A percentile compares a stretch with the other conserved stretches of the same genome.
Evolutionary conservation across 2,113 vertebrate species (phyloP).

Genomic region (Siniperca knerii): DNA sequence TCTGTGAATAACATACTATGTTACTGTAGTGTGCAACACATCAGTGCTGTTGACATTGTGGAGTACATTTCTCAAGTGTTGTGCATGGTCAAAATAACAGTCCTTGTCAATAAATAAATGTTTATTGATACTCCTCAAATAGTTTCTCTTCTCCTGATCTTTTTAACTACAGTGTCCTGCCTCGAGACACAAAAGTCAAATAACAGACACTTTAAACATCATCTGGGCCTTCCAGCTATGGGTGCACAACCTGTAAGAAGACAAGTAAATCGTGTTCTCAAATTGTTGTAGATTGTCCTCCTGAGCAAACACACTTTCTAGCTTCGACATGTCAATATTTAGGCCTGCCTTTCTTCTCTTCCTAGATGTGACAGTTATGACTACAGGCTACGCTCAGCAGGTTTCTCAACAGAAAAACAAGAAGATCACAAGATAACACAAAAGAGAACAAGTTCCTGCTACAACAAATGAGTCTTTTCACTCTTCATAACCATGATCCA

Average conservation of each 20-base stretch:
- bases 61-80: conserved; percentile 38
- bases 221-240: conserved; percentile 10
- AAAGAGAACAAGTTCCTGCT: conserved; percentile 46
- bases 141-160: conserved; percentile 8
- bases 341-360: conserved; percentile 8
- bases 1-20: conserved; percentile 27
- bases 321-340: conserved; percentile 40
- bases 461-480: conserved; percentile 24
- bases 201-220: conserved; percentile 31
- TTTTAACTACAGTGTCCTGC: conserved; percentile 6
- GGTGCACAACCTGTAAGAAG: conserved; percentile 4
- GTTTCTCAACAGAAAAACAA: conserved; percentile 61
- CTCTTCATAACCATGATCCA: conserved; percentile 20
- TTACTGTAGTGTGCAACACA: conserved; percentile 14
- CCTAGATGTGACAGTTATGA: conserved; percentile 61
- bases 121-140: conserved; percentile 73
- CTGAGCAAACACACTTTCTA: conserved; percentile 42
- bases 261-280: conserved; percentile 10
- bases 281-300: background rate
- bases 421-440: conserved; percentile 54
- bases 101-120: conserved; percentile 80
- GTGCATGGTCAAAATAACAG: conserved; percentile 64
- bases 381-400: conserved; percentile 58
- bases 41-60: conserved; percentile 28
- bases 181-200: conserved; percentile 39